These are phyloP conservation scores for Tylochromis polylepis DNA, from an alignment of 2,113 vertebrate species.

Conservation along the genomic window DNA sequence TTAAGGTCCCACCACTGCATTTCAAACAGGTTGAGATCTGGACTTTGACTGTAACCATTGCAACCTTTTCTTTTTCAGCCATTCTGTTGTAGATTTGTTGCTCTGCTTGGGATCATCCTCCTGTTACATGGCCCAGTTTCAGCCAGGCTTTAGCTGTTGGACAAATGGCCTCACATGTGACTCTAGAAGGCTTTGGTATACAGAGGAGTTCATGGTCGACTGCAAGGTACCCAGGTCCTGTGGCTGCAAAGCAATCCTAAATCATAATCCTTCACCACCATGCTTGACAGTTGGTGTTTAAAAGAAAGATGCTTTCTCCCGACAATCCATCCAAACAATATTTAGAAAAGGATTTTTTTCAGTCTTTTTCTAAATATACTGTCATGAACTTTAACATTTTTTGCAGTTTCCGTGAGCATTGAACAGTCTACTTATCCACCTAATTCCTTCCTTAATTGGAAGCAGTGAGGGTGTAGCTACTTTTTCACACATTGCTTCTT, in stretches of 20 bases:
- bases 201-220: background rate
- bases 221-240: background rate
- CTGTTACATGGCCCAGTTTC: background rate
- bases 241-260: fast-evolving
- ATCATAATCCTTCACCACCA: background rate
- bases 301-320: background rate
- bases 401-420: background rate
- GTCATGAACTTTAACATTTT: background rate
- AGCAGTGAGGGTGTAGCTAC: background rate
- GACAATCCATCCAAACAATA: background rate
- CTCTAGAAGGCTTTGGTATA: background rate
- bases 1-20: background rate
- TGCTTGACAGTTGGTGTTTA: background rate
- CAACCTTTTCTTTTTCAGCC: background rate
- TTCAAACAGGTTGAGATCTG: background rate
- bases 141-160: background rate
- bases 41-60: background rate
- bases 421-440: background rate
- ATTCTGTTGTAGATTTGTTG: background rate
- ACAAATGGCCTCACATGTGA: background rate
- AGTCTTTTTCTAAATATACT: background rate
- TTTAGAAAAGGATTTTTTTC: too few relatives aligned
- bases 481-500: background rate
- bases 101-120: background rate
- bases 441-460: background rate